Conservation (phyloP, 2,888 invertebrate species). For the Flabesymbios commensalis region DNA sequence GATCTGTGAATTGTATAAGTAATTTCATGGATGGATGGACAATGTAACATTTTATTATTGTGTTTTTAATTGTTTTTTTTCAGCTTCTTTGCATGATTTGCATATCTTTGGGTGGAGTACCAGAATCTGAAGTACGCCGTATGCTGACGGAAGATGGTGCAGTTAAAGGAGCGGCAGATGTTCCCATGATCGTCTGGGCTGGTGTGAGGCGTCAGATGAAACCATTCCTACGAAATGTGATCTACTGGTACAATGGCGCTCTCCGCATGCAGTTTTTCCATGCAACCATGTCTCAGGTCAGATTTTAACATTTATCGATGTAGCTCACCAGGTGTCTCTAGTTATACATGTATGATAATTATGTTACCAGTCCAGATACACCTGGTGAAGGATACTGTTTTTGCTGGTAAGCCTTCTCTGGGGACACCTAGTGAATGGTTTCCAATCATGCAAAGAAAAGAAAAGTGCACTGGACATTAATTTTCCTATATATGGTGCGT, state of each 20-base stretch:
- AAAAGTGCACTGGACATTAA: too few relatives aligned
- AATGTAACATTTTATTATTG: background rate
- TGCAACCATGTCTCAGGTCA: slow-evolving; percentile 9
- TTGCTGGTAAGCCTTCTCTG: too few relatives aligned
- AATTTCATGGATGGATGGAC: too few relatives aligned
- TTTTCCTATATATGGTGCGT: too few relatives aligned
- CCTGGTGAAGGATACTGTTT: too few relatives aligned
- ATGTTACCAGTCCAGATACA: too few relatives aligned
- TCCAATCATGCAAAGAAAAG: too few relatives aligned
- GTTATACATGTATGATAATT: too few relatives aligned
- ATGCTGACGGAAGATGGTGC: slow-evolving; percentile 49
- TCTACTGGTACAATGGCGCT: slow-evolving; percentile 1
- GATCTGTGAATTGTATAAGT: too few relatives aligned
- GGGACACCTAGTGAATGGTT: too few relatives aligned
- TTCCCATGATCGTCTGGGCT: slow-evolving; percentile 44
- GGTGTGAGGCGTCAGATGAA: slow-evolving; percentile 42
- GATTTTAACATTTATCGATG: too few relatives aligned
- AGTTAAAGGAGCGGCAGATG: slow-evolving; percentile 33
- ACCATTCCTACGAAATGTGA: slow-evolving; percentile 38
- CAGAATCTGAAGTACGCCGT: slow-evolving; percentile 39
- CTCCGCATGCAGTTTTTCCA: slow-evolving; percentile 13
- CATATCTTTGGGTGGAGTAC: slow-evolving; percentile 38
- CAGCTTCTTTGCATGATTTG: slow-evolving; percentile 39
- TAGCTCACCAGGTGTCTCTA: too few relatives aligned
- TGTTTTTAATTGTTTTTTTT: slow-evolving; percentile 22